These are phyloP conservation scores for Pithys albifrons DNA, from an alignment of 2,113 vertebrate species.

Conservation along the genomic window DNA sequence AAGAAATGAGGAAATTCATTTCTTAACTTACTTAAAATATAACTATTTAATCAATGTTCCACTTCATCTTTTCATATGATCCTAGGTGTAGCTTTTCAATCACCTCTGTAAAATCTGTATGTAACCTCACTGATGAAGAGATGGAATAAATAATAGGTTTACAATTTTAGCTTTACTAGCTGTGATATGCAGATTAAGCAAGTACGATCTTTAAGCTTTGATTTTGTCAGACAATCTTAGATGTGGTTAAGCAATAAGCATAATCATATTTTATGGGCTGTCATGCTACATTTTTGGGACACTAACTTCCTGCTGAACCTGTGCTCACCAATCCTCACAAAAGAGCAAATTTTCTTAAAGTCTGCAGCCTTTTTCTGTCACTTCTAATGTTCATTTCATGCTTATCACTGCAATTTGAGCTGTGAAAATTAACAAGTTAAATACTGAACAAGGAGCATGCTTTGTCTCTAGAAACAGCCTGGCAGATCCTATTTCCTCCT, in stretches of 20 bases:
- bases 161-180: neutral
- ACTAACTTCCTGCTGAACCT: neutral
- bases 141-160: neutral
- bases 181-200: neutral
- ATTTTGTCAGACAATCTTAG: neutral
- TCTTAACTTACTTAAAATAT: neutral
- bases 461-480: neutral
- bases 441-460: neutral
- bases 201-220: neutral
- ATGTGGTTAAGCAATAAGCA: neutral
- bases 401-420: neutral
- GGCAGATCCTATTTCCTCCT: neutral
- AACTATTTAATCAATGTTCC: slow-evolving; percentile 2
- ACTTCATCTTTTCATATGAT: neutral
- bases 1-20: neutral
- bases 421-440: neutral
- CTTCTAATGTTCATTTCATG: neutral
- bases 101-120: neutral
- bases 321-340: neutral
- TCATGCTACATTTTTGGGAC: neutral
- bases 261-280: neutral
- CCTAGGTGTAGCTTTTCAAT: neutral
- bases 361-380: neutral
- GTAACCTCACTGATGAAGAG: neutral
- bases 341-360: neutral